Percentiles rank a stretch among this genome's conserved stretches.
phyloP scores from a whole-genome alignment of 2,113 vertebrate genomes.

The Pyrgilauda ruficollis region DNA sequence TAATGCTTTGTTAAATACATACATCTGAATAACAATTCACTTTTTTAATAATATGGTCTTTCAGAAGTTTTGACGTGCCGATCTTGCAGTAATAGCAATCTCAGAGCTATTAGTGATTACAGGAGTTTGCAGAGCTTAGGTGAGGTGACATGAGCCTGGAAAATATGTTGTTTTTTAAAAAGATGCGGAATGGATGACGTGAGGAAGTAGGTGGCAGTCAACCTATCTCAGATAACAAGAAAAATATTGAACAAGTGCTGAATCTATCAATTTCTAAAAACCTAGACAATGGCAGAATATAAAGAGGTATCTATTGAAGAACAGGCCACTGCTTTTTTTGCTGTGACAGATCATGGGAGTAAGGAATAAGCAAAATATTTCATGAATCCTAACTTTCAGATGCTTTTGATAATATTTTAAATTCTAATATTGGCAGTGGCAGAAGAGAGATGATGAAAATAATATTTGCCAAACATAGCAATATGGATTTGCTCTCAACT shows the following conservation, averaged over 20 bases:
- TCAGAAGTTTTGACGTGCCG: background rate
- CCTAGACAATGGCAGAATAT: background rate
- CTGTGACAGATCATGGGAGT: background rate
- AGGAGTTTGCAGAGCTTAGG: background rate
- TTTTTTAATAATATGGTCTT: background rate
- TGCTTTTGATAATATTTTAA: background rate
- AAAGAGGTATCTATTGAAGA: background rate
- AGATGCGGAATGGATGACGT: rapidly evolving
- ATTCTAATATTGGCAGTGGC: background rate
- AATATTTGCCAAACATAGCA: background rate
- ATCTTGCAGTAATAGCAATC: background rate
- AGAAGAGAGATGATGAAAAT: background rate
- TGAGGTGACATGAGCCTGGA: background rate
- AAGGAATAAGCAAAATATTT: background rate
- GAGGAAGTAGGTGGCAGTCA: background rate
- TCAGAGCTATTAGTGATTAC: background rate
- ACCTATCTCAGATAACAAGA: background rate
- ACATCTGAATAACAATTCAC: rapidly evolving
- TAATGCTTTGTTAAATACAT: background rate
- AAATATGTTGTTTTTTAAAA: background rate
- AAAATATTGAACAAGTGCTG: background rate
- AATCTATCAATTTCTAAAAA: background rate
- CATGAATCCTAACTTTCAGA: background rate
- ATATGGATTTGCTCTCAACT: background rate
- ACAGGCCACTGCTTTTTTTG: background rate